Base-by-base conservation (phyloP, 2,888 invertebrate genomes). In the Tenthredo amoena region DNA sequence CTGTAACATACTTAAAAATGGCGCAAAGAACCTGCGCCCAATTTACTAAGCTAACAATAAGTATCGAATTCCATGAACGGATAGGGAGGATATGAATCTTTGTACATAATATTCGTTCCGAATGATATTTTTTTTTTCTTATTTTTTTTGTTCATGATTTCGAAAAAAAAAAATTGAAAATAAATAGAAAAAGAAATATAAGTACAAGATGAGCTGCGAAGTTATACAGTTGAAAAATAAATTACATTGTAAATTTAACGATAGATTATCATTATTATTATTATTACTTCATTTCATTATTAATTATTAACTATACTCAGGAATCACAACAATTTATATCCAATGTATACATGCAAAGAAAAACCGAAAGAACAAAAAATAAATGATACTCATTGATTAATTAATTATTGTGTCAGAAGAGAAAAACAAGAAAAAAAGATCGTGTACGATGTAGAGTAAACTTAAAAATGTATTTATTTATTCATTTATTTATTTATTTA, bases 401-500 rank as follows among this genome's bases (percentile, higher is more conserved):
- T 40, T 40, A 40, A 40, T 40, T 40, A 40, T 40, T 40, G 7
- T 40, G 9, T 40, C 7, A 7, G 40, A 40, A 40, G 5, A 40
- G 5, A 76, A 47, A 47, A 47, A 47, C 10, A 47, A 50, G 5
- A 50, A 50, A 50, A 50, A 50, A 4, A 50, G n/a, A 50, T n/a
- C 18, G 18, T n/a, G 50, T 50, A 50, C 50, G 18, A 50, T 50
- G 50, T 50, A 50, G 12, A 47, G 50, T 50, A 50, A 50, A 50
- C 5, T 50, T 0, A 6, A 50, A 50, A 50, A 50, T 50, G 3
- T 18, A 50, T 47, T 47, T 47, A 50, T 50, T 50, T 50, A 50
- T 50, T 50, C 18, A 47, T 79, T 83, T 87, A 47, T 26, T 85
- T 77, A 84, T 65, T 71, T 83, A 72, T 86, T 84, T 34, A 74